These are phyloP conservation scores for Pantherophis vulpinus DNA, from an alignment of 2,797 vertebrate genomes.

Conservation along the genomic window DNA sequence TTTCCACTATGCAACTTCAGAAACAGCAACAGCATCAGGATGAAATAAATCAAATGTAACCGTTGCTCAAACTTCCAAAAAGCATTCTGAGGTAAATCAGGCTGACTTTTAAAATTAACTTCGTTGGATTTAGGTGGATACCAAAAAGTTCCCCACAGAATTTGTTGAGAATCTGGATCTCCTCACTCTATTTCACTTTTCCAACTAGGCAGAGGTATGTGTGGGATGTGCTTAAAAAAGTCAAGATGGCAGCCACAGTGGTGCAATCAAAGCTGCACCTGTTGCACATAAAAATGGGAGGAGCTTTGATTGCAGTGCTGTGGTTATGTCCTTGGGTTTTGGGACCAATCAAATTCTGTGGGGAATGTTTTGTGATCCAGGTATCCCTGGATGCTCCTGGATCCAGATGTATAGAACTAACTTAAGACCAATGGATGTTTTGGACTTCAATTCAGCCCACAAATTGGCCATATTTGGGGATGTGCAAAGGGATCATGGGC, in stretches of 20 bases:
- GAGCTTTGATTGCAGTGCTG: neutral
- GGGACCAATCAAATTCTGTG: neutral
- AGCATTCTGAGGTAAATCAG: neutral
- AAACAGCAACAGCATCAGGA: neutral
- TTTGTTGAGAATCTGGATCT: neutral
- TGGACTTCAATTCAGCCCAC: neutral
- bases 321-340: neutral
- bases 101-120: neutral
- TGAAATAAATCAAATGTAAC: neutral
- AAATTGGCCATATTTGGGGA: neutral
- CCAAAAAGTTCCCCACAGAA: neutral
- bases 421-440: neutral
- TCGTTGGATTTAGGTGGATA: neutral
- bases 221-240: neutral
- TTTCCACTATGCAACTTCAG: neutral
- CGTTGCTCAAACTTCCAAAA: neutral
- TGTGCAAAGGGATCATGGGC: neutral
- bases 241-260: neutral
- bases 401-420: neutral
- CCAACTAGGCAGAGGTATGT: neutral
- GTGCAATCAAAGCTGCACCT: neutral
- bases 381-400: neutral
- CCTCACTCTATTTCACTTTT: neutral
- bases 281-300: neutral
- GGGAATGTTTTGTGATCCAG: no score